phyloP scores from a whole-genome alignment of 2,888 invertebrate genomes.

The Baccha elongata region DNA sequence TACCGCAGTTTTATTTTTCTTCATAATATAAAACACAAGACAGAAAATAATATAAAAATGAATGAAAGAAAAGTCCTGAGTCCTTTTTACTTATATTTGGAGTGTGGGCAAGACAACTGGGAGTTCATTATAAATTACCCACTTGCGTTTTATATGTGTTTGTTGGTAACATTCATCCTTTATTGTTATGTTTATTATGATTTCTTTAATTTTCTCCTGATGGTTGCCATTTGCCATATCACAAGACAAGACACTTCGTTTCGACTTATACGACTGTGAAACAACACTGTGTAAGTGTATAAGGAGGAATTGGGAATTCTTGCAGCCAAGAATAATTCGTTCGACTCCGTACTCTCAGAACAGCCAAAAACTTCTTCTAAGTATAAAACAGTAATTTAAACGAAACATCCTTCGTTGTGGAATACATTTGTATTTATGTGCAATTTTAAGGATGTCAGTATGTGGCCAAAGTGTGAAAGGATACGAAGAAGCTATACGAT shows the following conservation, averaged over 20 bases:
- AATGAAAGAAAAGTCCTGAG: not conserved
- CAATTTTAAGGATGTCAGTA: slow-evolving; percentile 53
- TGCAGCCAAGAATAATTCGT: slow-evolving; percentile 26
- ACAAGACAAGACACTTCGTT: slow-evolving; percentile 30
- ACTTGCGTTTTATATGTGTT: slow-evolving; percentile 22
- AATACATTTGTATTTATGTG: slow-evolving; percentile 62
- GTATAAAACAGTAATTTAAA: slow-evolving; percentile 65
- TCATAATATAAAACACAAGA: no score
- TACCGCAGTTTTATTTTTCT: no score
- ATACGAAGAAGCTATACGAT: slow-evolving; percentile 24
- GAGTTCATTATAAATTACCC: slow-evolving; percentile 61
- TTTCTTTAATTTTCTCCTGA: slow-evolving; percentile 65
- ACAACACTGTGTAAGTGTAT: not conserved
- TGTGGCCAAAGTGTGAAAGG: slow-evolving; percentile 14
- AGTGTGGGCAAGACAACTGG: slow-evolving; percentile 13
- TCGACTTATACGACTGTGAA: slow-evolving; percentile 9
- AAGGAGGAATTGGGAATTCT: slow-evolving; percentile 11
- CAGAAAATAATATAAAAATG: no score
- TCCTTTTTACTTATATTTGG: no score
- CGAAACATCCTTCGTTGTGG: slow-evolving; percentile 63
- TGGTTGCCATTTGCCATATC: slow-evolving; percentile 58
- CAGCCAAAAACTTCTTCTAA: slow-evolving; percentile 38
- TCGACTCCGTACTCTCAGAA: not conserved
- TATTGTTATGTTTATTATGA: slow-evolving; percentile 72
- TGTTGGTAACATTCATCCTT: slow-evolving; percentile 32